phyloP scores from a whole-genome alignment of 2,797 vertebrate species.

The Xiphorhynchus erythropygius region DNA sequence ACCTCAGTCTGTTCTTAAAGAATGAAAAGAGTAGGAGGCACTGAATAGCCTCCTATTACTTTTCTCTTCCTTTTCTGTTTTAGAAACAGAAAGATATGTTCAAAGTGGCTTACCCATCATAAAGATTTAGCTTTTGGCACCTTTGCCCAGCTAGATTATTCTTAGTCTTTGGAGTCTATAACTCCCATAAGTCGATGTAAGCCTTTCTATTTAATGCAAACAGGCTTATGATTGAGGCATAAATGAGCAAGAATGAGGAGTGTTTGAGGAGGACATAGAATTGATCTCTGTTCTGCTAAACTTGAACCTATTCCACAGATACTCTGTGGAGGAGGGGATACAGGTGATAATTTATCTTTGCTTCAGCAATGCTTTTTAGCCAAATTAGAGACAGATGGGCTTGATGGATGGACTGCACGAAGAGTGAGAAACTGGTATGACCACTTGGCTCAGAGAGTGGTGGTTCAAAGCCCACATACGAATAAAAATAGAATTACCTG shows the following conservation, averaged over 20 bases:
- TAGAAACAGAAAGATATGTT: neutral
- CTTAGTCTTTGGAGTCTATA: neutral
- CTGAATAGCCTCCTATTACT: neutral
- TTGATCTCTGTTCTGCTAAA: neutral
- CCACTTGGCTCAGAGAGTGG: neutral
- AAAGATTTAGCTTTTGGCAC: neutral
- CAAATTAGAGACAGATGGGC: neutral
- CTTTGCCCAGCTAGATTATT: neutral
- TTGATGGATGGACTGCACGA: neutral
- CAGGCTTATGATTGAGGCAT: neutral
- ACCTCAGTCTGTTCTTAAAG: neutral
- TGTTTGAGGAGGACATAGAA: neutral
- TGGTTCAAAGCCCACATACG: neutral
- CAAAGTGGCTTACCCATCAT: neutral
- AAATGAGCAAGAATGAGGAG: neutral
- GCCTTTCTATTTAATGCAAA: neutral
- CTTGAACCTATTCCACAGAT: neutral
- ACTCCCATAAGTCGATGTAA: rapidly evolving
- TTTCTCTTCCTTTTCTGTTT: neutral
- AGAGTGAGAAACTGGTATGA: neutral
- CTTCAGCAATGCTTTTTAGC: neutral
- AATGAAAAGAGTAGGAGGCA: neutral
- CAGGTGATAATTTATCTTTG: neutral
- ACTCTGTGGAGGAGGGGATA: neutral
- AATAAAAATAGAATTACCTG: neutral